Evolutionary conservation across 1,140 invertebrate species (phyloP), one percentile per base, ranked within the genome.

Genomic region (Pseudomyrmex dendroicus): DNA sequence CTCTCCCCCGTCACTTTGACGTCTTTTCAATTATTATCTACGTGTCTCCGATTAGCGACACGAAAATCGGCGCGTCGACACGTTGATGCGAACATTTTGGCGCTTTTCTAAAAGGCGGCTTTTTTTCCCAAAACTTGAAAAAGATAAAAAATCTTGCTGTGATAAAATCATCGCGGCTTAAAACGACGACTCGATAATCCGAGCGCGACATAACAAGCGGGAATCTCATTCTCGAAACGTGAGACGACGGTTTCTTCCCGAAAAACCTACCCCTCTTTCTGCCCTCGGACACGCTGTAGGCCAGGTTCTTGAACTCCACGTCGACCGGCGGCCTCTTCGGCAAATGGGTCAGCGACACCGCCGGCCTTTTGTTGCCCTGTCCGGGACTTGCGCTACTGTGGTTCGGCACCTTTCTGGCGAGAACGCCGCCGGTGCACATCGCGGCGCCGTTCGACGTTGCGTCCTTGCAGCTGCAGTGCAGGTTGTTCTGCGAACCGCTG

Each of bases 251-350:
- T 44, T 46, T 67, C n/a, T 52, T 25, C 35, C 20, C 48, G 25
- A 59, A 48, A n/a, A 77, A 80, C 83, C 87, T 86, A 96, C 97
- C 97, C 93, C 96, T 96, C 91, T 96, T 96, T 85, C 97, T 95
- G 22, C 97, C 97, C 88, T 98, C 97, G 68, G 97, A 96, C 13
- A 98, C 97, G 22, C 97, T 97, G 93, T 98, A 98, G 10, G 97
- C 96, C 50, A 98, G 95, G 90, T 98, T 96, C 68, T 95, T 96
- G 94, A 98, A 98, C 94, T 98, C 96, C 83, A 98, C 97, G 92
- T 98, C 97, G 50, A 98, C 97, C 62, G 97, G 97, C 46, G 97
- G 97, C 62, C 97, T 95, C 90, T 97, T 97, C 1, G 97, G 96
- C 66, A 98, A 94, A 91, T 97, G 97, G 59, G 96, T 97, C 78